Evolutionary conservation across 2,113 vertebrate species (phyloP), one percentile per base, ranked within the genome.

Genomic region (Edolisoma coerulescens): DNA sequence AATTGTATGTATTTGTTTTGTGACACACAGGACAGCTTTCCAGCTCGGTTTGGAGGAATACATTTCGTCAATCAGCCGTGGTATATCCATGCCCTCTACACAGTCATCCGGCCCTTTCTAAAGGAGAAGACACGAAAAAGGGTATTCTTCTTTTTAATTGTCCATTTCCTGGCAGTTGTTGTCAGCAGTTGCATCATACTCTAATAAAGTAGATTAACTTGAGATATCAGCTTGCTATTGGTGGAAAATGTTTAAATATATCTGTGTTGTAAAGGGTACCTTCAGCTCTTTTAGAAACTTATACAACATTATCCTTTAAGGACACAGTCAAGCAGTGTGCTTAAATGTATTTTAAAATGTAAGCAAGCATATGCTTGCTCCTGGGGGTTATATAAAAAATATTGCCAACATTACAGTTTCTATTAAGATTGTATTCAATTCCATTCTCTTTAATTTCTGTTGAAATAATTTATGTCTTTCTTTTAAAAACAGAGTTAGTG

Each of bases 51-150:
- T 87, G 99, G 99, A 98, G 99, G 99, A 81, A 99, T 99, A 97
- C 99, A 99, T 98, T 99, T 99, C 67, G 99, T 99, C 97, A 99
- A 99, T 95, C 99, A 99, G 93, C 99, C 99, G 0, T 99, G 99
- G 99, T 99, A 99, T 96, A 99, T 99, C 96, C 99, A 99, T 84
- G 99, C 99, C 45, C 97, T 99, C 49, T 99, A 99, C 97, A 99
- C 99, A 33, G 99, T 99, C 92, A 99, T 99, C 90, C 97, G 99
- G 18, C 99, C 99, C 77, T 99, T 99, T 97, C 98, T 99, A 85
- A 99, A 99, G 96, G 99, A 99, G 98, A 99, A 99, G 97, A 99
- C 99, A 94, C 98, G 99, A 85, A 99, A 99, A 98, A 98, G 99
- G 99, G 99, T 99, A 97, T 97, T 97, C 44, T 92, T 68, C 44